phyloP scores from a whole-genome alignment of 2,113 vertebrate species.

The Pterocles orientalis region DNA sequence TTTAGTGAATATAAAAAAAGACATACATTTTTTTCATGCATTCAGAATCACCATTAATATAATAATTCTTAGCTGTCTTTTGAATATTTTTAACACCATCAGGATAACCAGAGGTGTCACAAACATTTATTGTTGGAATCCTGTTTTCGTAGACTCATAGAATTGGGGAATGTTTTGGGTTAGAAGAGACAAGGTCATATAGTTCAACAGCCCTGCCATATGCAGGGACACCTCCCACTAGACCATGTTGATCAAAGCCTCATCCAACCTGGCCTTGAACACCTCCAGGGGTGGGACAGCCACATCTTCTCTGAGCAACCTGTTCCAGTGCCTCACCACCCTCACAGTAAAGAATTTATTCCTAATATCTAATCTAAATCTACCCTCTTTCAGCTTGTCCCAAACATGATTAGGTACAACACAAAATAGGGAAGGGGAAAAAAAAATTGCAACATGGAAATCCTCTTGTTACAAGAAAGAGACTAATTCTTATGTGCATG shows the following conservation, averaged over 20 bases:
- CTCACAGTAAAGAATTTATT: neutral
- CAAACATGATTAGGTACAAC: neutral
- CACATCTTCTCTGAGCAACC: neutral
- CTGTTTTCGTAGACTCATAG: neutral
- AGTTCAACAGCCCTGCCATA: neutral
- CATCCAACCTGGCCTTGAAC: neutral
- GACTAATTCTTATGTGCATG: neutral
- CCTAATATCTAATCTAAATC: no score
- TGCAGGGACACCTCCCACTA: neutral
- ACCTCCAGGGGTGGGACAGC: neutral
- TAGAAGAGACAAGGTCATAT: neutral
- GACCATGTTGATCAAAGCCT: neutral
- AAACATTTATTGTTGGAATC: neutral
- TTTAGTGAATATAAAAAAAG: neutral
- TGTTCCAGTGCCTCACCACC: neutral
- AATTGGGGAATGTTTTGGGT: neutral
- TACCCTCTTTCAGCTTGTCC: neutral
- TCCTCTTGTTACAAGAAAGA: neutral
- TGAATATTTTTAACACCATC: neutral
- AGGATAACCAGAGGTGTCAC: neutral
- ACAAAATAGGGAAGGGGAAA: neutral
- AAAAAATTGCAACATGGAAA: fast-evolving
- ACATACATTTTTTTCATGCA: neutral
- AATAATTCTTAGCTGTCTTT: neutral
- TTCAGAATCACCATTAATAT: neutral